A percentile compares a stretch with the other conserved stretches of the same genome.
Evolutionary conservation across 2,888 invertebrate species (phyloP).

Genomic region (Malacosoma neustria): DNA sequence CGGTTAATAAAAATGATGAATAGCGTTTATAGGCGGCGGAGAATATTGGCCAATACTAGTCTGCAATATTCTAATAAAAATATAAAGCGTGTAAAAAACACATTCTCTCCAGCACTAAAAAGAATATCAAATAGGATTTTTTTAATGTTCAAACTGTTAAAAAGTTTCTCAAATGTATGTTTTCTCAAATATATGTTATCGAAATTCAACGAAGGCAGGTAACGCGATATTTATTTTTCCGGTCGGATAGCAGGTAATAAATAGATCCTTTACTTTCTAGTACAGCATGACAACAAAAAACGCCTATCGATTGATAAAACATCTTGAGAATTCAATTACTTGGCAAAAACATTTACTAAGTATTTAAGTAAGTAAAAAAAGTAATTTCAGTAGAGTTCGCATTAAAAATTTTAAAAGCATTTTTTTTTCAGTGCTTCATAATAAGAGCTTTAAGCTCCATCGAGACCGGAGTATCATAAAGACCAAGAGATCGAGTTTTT

Average conservation of each 20-base stretch:
- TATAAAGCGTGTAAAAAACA: too few species aligned
- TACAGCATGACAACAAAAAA: background rate
- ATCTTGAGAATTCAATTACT: background rate
- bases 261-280: background rate
- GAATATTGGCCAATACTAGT: too few species aligned
- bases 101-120: too few species aligned
- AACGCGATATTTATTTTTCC: constrained; percentile 6
- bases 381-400: constrained; percentile 11
- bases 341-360: background rate
- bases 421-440: constrained; percentile 18
- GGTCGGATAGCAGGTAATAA: background rate
- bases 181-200: too few species aligned
- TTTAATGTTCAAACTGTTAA: too few species aligned
- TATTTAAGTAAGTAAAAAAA: background rate
- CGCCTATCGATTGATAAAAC: background rate
- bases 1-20: too few species aligned
- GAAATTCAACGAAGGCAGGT: constrained; percentile 7
- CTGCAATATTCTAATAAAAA: too few species aligned
- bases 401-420: constrained; percentile 13
- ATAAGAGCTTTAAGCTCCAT: constrained; percentile 23
- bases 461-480: constrained; percentile 21
- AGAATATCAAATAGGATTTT: too few species aligned
- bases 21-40: too few species aligned
- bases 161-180: too few species aligned
- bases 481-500: constrained; percentile 41